These are phyloP conservation scores for Peromyscus polionotus DNA, from an alignment of 2,113 vertebrate species.

Conservation along the genomic window DNA sequence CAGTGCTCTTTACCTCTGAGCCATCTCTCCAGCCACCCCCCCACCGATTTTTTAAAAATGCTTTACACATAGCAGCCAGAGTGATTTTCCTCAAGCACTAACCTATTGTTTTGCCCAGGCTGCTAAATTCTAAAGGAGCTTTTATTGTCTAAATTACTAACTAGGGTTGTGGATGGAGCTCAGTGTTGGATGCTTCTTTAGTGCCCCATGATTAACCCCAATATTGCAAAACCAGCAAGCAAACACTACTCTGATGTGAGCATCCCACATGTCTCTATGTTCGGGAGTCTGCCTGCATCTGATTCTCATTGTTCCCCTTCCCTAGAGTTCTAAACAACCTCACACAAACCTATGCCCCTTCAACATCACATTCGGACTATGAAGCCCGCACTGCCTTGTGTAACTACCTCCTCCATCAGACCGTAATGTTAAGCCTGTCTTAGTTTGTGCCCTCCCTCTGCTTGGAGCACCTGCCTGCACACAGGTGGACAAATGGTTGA, in stretches of 20 bases:
- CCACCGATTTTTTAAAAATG: not conserved
- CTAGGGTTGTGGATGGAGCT: not conserved
- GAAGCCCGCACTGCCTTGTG: not conserved
- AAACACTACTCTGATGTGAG: not conserved
- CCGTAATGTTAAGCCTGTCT: not conserved
- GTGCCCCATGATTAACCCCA: not conserved
- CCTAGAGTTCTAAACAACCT: not conserved
- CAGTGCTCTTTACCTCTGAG: too few species aligned
- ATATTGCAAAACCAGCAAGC: not conserved
- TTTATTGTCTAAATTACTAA: not conserved
- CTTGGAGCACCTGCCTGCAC: not conserved
- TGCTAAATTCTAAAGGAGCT: not conserved
- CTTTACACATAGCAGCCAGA: not conserved
- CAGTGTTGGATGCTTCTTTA: not conserved
- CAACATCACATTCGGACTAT: not conserved
- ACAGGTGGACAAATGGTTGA: not conserved
- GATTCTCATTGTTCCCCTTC: not conserved
- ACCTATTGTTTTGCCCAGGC: not conserved
- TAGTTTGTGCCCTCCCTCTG: not conserved
- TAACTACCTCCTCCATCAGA: not conserved
- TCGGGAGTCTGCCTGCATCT: not conserved
- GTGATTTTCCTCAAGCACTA: conserved; percentile 29
- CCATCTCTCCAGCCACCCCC: too few species aligned
- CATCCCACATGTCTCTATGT: too few species aligned
- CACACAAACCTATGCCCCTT: not conserved